Conservation (phyloP, 2,797 vertebrate genomes). For the Gastrophryne carolinensis region DNA sequence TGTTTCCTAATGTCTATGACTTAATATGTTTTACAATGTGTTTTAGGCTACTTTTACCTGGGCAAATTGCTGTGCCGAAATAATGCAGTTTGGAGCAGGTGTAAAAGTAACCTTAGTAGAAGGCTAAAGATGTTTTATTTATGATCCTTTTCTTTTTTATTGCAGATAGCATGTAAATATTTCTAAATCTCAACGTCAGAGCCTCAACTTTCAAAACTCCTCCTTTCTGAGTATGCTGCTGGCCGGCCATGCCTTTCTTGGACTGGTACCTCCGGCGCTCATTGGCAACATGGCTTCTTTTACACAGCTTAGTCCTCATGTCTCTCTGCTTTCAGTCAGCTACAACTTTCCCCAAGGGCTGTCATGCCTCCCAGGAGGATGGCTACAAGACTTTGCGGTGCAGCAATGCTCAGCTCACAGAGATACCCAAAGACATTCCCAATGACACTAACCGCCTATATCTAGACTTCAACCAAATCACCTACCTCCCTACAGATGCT, state of each 20-base stretch:
- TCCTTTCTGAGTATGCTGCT: constrained; percentile 65
- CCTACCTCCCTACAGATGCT: constrained; percentile 80
- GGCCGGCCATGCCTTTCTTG: constrained; percentile 66
- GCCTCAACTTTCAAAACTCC: constrained; percentile 1
- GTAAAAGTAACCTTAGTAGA: too few species aligned
- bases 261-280: constrained; percentile 73
- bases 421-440: constrained; percentile 88
- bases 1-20: too few species aligned
- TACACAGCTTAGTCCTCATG: constrained; percentile 84
- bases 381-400: constrained; percentile 87
- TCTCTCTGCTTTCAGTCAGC: constrained; percentile 75
- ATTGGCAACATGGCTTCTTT: constrained; percentile 77
- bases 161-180: neutral
- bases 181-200: neutral
- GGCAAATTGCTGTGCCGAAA: too few species aligned
- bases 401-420: constrained; percentile 84
- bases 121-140: too few species aligned
- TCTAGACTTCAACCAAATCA: constrained; percentile 90
- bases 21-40: too few species aligned
- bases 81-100: too few species aligned
- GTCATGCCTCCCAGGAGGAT: constrained; percentile 86
- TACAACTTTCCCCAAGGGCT: constrained; percentile 81
- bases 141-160: too few species aligned
- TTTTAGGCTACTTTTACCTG: too few species aligned
- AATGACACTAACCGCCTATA: constrained; percentile 90